Conservation (phyloP, 2,113 vertebrate genomes). For the Tiliqua scincoides region DNA sequence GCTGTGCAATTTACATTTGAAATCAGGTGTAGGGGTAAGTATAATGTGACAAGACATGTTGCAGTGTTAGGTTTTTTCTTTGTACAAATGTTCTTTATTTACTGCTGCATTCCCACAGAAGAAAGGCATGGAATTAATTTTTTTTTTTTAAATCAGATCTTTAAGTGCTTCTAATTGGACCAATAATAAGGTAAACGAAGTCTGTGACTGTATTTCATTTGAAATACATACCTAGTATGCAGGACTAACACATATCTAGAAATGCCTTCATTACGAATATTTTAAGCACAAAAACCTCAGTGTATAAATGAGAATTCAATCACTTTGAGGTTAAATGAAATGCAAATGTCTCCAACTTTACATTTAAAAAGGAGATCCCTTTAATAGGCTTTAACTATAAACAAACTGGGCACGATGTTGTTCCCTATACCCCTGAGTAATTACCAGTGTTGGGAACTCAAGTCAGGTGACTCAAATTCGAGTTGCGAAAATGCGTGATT, state of each 20-base stretch:
- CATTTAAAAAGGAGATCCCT: conserved; percentile 7
- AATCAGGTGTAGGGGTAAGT: conserved; percentile 83
- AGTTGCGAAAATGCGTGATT: no score
- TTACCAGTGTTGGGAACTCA: background rate
- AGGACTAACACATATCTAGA: conserved; percentile 62
- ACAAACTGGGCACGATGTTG: background rate
- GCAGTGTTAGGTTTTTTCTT: conserved; percentile 62
- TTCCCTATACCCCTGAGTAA: background rate
- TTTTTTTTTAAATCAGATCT: conserved; percentile 67
- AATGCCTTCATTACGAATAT: conserved; percentile 50
- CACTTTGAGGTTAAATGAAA: background rate
- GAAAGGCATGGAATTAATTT: conserved; percentile 69
- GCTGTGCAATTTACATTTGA: conserved; percentile 86
- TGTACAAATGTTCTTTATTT: conserved; percentile 75
- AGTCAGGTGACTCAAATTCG: no score
- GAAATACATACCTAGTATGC: conserved; percentile 50
- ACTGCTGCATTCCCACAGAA: conserved; percentile 69
- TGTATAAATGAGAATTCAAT: conserved; percentile 39
- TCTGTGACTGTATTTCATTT: conserved; percentile 52
- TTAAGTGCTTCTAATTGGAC: conserved; percentile 67
- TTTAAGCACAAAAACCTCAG: conserved; percentile 43
- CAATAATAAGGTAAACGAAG: conserved; percentile 60
- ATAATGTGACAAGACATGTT: conserved; percentile 82
- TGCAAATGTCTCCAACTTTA: background rate
- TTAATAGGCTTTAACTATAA: background rate